Evolutionary conservation across 2,113 vertebrate species (phyloP).

Genomic region (Cololabis saira): DNA sequence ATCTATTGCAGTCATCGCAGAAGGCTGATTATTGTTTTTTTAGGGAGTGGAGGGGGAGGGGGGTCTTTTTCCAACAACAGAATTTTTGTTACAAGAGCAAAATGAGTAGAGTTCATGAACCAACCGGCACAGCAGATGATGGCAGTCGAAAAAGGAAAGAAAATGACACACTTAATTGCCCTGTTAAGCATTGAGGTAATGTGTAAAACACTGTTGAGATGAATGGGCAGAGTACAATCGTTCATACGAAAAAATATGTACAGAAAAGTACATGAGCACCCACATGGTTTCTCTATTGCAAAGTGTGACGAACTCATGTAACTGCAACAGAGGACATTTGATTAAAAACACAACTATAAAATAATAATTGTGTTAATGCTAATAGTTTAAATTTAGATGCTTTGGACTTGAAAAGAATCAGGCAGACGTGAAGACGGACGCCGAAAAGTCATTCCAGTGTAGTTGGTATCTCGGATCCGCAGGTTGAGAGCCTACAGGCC

Average conservation of each 20-base stretch:
- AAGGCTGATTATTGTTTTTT: constrained; percentile 59
- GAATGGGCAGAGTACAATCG: constrained; percentile 78
- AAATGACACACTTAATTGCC: constrained; percentile 71
- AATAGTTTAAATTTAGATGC: constrained; percentile 1
- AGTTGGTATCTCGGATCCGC: constrained; percentile 41
- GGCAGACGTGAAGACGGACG: constrained; percentile 14
- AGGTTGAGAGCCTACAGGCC: constrained; percentile 27
- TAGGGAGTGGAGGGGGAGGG: too few relatives aligned
- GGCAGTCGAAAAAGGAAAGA: constrained; percentile 52
- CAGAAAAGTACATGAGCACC: constrained; percentile 43
- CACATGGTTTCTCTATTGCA: constrained; percentile 45
- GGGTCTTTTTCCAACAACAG: constrained; percentile 41
- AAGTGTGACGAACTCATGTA: constrained; percentile 30
- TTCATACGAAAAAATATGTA: constrained; percentile 69
- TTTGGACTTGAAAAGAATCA: constrained; percentile 31
- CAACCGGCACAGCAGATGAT: constrained; percentile 30
- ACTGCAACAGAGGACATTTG: constrained; percentile 27
- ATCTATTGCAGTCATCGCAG: constrained; percentile 63
- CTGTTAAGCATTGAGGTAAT: constrained; percentile 82
- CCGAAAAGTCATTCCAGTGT: constrained; percentile 22
- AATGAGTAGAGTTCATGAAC: constrained; percentile 45
- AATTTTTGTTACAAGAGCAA: constrained; percentile 27
- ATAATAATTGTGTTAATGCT: neutral
- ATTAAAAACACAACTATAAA: neutral
- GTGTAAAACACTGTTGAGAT: constrained; percentile 76